Conservation (phyloP, 1,140 invertebrate species). For the Lordiphosa clarofinis region DNA sequence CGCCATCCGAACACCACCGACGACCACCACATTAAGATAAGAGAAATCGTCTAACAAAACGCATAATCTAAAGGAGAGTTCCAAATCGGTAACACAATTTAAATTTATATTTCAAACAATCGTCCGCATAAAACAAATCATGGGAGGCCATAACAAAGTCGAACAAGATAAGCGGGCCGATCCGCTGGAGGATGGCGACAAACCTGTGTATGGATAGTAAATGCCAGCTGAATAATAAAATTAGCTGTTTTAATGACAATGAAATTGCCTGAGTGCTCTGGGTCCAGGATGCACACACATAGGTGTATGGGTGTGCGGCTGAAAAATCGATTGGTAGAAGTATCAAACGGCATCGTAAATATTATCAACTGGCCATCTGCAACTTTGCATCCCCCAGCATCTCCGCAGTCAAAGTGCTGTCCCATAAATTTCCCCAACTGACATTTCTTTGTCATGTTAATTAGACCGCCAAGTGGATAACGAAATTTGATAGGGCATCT, state of each 20-base stretch:
- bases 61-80: slow-evolving; percentile 68
- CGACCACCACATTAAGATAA: slow-evolving; percentile 69
- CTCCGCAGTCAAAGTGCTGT: slow-evolving; percentile 42
- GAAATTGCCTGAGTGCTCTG: slow-evolving; percentile 45
- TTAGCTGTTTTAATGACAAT: slow-evolving; percentile 73
- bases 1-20: slow-evolving; percentile 15
- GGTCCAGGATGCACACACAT: neutral
- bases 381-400: slow-evolving; percentile 37
- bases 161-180: slow-evolving; percentile 59
- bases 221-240: slow-evolving; percentile 75
- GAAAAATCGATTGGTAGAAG: slow-evolving; percentile 60
- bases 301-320: slow-evolving; percentile 24
- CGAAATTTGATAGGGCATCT: slow-evolving; percentile 68
- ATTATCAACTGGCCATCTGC: slow-evolving; percentile 65
- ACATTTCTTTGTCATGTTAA: slow-evolving; percentile 79
- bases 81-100: slow-evolving; percentile 74
- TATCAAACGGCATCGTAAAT: slow-evolving; percentile 76
- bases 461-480: slow-evolving; percentile 67
- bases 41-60: slow-evolving; percentile 78
- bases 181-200: slow-evolving; percentile 28
- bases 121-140: slow-evolving; percentile 50
- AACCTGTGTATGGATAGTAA: slow-evolving; percentile 65
- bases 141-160: slow-evolving; percentile 55
- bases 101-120: slow-evolving; percentile 62
- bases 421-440: slow-evolving; percentile 69